These are phyloP conservation scores for Mus musculus DNA, from an alignment of 2,113 vertebrate genomes.

Conservation along the genomic window GRCm39 chr11:110675001-110675500, in stretches of 20 bases:
- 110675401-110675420: not conserved
- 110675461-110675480: not conserved
- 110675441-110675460: not conserved
- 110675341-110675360: not conserved
- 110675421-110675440: no score
- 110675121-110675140: not conserved
- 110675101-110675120: not conserved
- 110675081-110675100: not conserved
- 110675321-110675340: not conserved
- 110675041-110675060: not conserved
- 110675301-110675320: not conserved
- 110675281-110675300: not conserved
- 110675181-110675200: no score
- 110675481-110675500: not conserved
- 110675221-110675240: not conserved
- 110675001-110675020: not conserved
- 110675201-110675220: not conserved
- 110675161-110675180: not conserved
- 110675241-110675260: not conserved
- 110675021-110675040: not conserved
- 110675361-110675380: not conserved
- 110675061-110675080: not conserved
- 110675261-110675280: not conserved
- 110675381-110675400: not conserved
- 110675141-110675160: not conserved